Base-by-base conservation (phyloP, 37 sponge, comb jelly and placozoan genomes). In the Cliona cf. orientalis region DNA sequence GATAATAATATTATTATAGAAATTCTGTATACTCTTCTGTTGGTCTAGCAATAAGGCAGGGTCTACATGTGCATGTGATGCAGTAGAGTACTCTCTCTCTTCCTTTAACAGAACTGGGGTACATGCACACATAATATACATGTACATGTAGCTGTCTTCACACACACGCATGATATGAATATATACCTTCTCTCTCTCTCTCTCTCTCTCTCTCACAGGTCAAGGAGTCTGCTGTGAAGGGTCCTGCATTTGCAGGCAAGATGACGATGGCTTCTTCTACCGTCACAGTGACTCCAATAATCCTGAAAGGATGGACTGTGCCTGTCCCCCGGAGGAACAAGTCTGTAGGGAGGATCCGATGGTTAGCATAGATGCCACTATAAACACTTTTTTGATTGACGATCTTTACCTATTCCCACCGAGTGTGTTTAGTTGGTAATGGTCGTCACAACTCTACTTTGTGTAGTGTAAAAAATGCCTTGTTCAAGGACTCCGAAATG, bases 211-310 rank as follows among this genome's bases (percentile, higher is more conserved):
- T 3, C 68, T 67, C 37, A 49, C 33, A 82, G 83, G 74, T 41
- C 44, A 26, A n/a, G 84, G 84, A 25, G 36, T 44, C 53, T 84
- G 84, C 38, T 84, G 84, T 65, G 70, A 75, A 45, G 76, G 69
- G 0, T 9, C 4, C 0, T 84, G 84, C 39, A 29, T 26, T 2
- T 84, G 84, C 41, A 39, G 36, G 55, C 43, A 39, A 23, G 44
- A 66, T 21, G 26, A 44, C n/a, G 25, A 22, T 29, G 76, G 76
- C 2, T 45, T 75, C 42, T 1, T 9, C 2, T 75, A 75, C 37
- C 39, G 76, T 34, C 61, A 61, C 5, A 1, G 3, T 11, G 3
- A 2, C 4, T 59, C 60, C 60, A 12, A 6, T 38, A 42, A 69
- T 28, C n/a, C n/a, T n/a, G n/a, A n/a, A n/a, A n/a, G n/a, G n/a